phyloP scores from a whole-genome alignment of 2,113 vertebrate species.

The Corydoras maculifer region DNA sequence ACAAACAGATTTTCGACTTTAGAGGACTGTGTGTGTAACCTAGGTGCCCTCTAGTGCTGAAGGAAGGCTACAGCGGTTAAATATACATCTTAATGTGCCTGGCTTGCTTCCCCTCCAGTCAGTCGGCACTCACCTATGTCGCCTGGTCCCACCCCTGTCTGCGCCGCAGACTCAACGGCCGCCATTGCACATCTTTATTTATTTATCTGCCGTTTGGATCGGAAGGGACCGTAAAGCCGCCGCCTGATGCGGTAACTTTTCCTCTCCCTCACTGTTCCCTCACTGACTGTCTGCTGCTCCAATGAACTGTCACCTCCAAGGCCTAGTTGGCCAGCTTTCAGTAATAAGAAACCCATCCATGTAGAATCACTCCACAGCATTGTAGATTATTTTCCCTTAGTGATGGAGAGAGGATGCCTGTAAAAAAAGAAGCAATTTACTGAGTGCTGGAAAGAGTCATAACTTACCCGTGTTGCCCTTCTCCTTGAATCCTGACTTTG shows the following conservation, averaged over 20 bases:
- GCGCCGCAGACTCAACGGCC: too few relatives aligned
- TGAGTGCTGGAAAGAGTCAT: constrained; percentile 38
- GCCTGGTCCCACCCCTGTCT: too few relatives aligned
- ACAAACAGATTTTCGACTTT: constrained; percentile 9
- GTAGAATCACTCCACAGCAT: constrained; percentile 41
- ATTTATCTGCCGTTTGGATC: too few relatives aligned
- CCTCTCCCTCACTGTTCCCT: background rate
- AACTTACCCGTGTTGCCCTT: constrained; percentile 36
- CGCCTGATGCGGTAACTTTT: background rate
- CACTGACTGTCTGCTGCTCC: constrained; percentile 32
- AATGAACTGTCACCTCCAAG: constrained; percentile 46
- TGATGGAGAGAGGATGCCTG: constrained; percentile 29
- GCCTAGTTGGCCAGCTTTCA: constrained; percentile 37
- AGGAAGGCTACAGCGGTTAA: constrained; percentile 10
- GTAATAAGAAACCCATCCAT: constrained; percentile 46
- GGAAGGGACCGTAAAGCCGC: too few relatives aligned
- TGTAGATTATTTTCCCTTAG: constrained; percentile 40
- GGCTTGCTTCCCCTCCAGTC: too few relatives aligned
- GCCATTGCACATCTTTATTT: too few relatives aligned
- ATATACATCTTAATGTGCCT: background rate
- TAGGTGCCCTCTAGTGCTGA: constrained; percentile 24
- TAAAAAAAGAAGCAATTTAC: constrained; percentile 42
- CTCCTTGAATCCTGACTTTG: constrained; percentile 38
- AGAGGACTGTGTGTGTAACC: too few relatives aligned
- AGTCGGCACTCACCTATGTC: too few relatives aligned